Evolutionary conservation across 2,888 invertebrate genomes (phyloP), one percentile per base, ranked within the genome.

Genomic region (Taphrorychus bicolor): DNA sequence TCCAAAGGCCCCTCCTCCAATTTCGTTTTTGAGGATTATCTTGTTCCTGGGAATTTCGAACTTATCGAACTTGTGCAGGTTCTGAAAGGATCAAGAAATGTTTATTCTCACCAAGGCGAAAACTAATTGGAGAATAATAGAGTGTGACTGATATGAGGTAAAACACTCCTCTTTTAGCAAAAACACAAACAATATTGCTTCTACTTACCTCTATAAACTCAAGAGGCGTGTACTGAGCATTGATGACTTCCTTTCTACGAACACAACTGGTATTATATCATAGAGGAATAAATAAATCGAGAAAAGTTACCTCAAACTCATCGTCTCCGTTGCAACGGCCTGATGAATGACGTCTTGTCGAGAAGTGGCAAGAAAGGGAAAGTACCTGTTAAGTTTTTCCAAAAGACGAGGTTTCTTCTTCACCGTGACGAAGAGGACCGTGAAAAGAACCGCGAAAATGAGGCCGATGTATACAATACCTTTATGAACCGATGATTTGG

Each of bases 1-100:
- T 0, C 93, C 93, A 78, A 93, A 93, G 5, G 91, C 91, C 0
- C 93, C 93, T 72, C 87, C 88, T 0, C 92, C 93, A 72, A 92
- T 86, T 75, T 87, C 80, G 0, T 83, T 67, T 56, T 64, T 72
- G 2, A 74, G 45, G 32, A 72, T 63, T 14, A 77, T 63, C 69
- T 74, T 75, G 49, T 76, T 75, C 48, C 76, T 73, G n/a, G 79
- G 80, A 60, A 80, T 74, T 71, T 81, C 81, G 51, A 74, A 80
- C 11, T 73, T 59, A 69, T 81, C 81, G 22, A 65, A 73, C 51
- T 74, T 73, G 59, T 72, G 58, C n/a, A n/a, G 14, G 40, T 48
- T 59, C 60, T 60, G 32, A 59, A 59, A 22, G 1, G 32, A 24
- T 5, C 18, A 41, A 57, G 18, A 41, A 4, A 19, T 54, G 17